Evolutionary conservation across 2,113 vertebrate species (phyloP).

Genomic region (Emydocephalus ijimae): DNA sequence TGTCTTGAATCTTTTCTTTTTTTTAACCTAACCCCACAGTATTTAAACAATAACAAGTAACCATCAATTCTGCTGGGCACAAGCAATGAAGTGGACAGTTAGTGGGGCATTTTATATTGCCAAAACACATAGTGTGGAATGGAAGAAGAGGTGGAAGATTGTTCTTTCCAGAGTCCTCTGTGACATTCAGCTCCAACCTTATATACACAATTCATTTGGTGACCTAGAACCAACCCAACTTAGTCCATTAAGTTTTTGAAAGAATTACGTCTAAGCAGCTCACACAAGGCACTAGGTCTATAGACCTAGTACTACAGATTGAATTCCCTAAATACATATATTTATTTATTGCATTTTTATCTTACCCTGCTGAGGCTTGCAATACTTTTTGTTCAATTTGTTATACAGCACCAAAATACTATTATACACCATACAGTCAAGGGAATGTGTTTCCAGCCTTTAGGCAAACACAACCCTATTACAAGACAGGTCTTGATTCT

Average conservation of each 20-base stretch:
- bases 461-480: slow-evolving; percentile 58
- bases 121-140: background rate
- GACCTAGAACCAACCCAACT: background rate
- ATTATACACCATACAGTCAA: slow-evolving; percentile 18
- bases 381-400: background rate
- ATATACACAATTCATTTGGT: background rate
- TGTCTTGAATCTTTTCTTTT: background rate
- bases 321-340: background rate
- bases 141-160: background rate
- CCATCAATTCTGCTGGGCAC: background rate
- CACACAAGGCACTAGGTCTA: background rate
- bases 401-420: slow-evolving; percentile 19
- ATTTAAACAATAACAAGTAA: background rate
- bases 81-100: background rate
- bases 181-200: background rate
- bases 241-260: background rate
- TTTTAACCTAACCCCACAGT: background rate
- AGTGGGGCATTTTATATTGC: background rate
- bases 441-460: slow-evolving; percentile 13
- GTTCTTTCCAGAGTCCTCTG: background rate
- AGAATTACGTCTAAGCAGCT: background rate
- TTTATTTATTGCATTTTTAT: background rate
- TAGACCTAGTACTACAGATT: background rate
- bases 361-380: background rate
- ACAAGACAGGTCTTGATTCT: slow-evolving; percentile 43